Base-by-base conservation (phyloP, 2,797 vertebrate species). In the Clarias fuscus region DNA sequence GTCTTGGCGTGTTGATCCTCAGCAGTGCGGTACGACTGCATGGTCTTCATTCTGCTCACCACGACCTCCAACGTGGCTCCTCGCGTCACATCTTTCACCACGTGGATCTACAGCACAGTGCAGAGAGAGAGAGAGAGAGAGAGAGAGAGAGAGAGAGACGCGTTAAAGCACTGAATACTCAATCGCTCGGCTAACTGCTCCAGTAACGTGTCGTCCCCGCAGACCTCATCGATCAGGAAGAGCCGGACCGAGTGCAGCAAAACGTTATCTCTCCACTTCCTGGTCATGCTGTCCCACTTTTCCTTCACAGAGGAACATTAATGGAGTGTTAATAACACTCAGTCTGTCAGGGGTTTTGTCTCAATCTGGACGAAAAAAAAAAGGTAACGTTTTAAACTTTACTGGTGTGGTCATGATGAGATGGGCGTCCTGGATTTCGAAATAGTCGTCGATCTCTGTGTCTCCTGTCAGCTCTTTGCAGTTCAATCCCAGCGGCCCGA, bases 211-310 rank as follows among this genome's bases (percentile, higher is more conserved):
- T 70, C 6, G 75, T 83, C 37, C 5, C 82, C 43, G 71, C 84
- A 87, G 70, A 96, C 97, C 95, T 97, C 97, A 91, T 99, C 98
- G 40, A 99, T 97, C 77, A 99, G 97, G 92, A 99, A 97, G 0
- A 99, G 96, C 84, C 96, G 95, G 86, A 99, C 97, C 14, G 98
- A 94, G 78, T 98, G 96, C 88, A 99, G 93, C 90, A 99, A 92
- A 90, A 96, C 97, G 90, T 97, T 98, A 90, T 97, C 97, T 91
- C 95, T 97, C 98, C 98, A 99, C 90, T 95, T 98, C 90, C 98
- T 97, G 43, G 98, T 99, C 97, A 98, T 97, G 90, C 96, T 98
- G 94, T 99, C 98, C 98, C 98, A 99, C 93, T 99, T 99, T 94
- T 99, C 98, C 98, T 99, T 85, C 56, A 72, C 83, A 89, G 79